Conservation (phyloP, 2,797 vertebrate genomes). For the Neosilurus hyrtlii region DNA sequence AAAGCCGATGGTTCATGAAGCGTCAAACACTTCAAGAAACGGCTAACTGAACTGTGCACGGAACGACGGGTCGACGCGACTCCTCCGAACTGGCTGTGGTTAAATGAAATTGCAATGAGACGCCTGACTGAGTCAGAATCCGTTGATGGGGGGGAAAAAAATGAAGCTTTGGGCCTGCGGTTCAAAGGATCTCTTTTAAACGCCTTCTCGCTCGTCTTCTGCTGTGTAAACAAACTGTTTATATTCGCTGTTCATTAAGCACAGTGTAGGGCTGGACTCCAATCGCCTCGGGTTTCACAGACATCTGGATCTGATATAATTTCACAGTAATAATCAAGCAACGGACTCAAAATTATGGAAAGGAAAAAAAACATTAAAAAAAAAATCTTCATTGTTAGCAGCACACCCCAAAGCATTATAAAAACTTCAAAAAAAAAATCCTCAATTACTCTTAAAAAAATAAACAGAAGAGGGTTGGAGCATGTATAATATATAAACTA, state of each 20-base stretch:
- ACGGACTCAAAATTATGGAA: neutral
- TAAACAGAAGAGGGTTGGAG: no score
- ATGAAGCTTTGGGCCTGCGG: neutral
- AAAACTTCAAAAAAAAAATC: neutral
- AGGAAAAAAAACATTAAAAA: neutral
- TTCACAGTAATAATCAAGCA: neutral
- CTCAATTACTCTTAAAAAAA: neutral
- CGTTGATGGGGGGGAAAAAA: neutral
- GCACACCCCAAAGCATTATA: neutral
- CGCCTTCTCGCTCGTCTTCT: neutral
- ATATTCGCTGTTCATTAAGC: slow-evolving; percentile 11
- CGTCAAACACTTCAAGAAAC: neutral
- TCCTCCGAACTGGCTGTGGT: neutral
- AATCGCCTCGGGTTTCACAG: neutral
- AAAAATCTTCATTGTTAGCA: neutral
- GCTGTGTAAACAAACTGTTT: slow-evolving; percentile 6
- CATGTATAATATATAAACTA: no score
- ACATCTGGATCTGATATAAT: neutral
- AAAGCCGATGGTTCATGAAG: slow-evolving; percentile 15
- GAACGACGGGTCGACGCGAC: slow-evolving; percentile 10
- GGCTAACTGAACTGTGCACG: neutral
- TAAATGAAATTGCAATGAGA: slow-evolving; percentile 23
- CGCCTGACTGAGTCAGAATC: slow-evolving; percentile 2
- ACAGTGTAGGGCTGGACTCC: neutral
- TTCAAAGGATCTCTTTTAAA: neutral